phyloP scores from a whole-genome alignment of 2,113 vertebrate species.

The Raja brachyura region DNA sequence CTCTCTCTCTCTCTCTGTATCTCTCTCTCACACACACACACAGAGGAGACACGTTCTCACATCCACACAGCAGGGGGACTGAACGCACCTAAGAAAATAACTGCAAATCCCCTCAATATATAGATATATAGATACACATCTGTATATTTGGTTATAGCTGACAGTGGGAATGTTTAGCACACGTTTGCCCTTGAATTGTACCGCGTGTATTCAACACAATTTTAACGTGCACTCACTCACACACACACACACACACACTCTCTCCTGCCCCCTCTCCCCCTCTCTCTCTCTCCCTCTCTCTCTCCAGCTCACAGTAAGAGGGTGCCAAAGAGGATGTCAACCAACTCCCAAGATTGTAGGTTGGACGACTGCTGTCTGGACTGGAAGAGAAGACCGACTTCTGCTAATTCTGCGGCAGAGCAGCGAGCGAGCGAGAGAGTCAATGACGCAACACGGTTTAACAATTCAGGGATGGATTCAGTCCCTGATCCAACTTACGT shows the following conservation, averaged over 20 bases:
- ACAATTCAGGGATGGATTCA: neutral
- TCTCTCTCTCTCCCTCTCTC: no score
- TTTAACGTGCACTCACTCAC: neutral
- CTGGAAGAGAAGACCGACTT: neutral
- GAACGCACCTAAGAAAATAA: neutral
- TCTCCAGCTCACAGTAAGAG: neutral
- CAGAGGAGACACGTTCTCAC: constrained; percentile 11
- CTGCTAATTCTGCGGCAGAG: constrained; percentile 26
- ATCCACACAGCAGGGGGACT: neutral
- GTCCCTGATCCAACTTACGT: neutral
- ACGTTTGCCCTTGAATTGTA: neutral
- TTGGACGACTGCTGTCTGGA: neutral
- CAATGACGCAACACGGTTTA: constrained; percentile 21
- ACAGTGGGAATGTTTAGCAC: no score
- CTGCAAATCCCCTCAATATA: no score
- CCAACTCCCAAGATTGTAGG: neutral
- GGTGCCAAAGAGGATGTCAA: neutral
- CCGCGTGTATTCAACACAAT: no score
- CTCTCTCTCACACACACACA: neutral
- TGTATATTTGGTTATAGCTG: neutral
- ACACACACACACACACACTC: neutral
- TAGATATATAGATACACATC: no score
- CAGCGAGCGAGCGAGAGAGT: no score
- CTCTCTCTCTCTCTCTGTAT: neutral
- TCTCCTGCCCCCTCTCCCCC: no score